These are phyloP conservation scores for Mystacornis crossleyi DNA, from an alignment of 2,113 vertebrate species.

Conservation along the genomic window DNA sequence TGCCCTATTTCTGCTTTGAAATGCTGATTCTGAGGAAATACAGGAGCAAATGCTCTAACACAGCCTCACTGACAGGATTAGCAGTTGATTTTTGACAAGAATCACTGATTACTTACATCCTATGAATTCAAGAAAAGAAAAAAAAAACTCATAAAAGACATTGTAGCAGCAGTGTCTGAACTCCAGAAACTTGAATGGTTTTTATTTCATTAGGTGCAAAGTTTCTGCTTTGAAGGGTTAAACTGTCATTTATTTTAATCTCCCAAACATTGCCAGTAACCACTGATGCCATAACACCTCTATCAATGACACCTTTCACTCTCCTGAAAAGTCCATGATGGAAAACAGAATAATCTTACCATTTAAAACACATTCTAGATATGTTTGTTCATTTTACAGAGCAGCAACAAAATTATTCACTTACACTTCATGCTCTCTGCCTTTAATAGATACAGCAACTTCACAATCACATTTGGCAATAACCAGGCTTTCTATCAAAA, in stretches of 20 bases:
- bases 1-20: background rate
- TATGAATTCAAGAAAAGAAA: background rate
- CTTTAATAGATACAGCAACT: background rate
- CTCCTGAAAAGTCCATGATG: background rate
- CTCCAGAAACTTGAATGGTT: slow-evolving; percentile 28
- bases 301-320: background rate
- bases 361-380: background rate
- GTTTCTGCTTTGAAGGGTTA: slow-evolving; percentile 53
- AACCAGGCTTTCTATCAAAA: background rate
- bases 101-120: background rate
- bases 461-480: background rate
- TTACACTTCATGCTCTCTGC: background rate
- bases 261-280: slow-evolving; percentile 5
- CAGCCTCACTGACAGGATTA: background rate
- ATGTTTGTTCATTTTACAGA: background rate
- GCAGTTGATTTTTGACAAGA: background rate
- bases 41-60: background rate
- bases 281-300: background rate
- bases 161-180: background rate
- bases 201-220: slow-evolving; percentile 37
- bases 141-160: background rate
- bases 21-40: background rate
- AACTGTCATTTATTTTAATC: slow-evolving; percentile 41
- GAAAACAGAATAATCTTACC: background rate
- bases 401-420: background rate